Evolutionary conservation across 2,113 vertebrate genomes (phyloP).

Genomic region (Dasyornis broadbenti): DNA sequence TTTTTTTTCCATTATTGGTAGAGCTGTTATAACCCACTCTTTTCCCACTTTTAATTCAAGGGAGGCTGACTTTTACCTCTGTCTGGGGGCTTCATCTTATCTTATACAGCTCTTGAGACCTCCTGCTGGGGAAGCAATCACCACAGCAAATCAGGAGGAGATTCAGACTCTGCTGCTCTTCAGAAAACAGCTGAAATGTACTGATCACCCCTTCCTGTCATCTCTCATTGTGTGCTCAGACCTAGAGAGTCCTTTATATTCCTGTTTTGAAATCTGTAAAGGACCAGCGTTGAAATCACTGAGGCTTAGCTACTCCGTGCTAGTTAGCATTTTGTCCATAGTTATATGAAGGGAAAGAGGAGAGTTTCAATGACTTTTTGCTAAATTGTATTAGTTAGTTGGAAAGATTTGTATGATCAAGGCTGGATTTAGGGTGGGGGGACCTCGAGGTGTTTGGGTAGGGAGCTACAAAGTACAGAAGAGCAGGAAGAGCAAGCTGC

Average conservation of each 20-base stretch:
- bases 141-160: neutral
- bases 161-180: neutral
- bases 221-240: neutral
- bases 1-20: neutral
- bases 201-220: neutral
- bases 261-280: neutral
- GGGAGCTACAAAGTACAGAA: neutral
- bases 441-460: accelerated
- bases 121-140: constrained; percentile 8
- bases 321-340: neutral
- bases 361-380: neutral
- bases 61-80: neutral
- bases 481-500: neutral
- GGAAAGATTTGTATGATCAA: neutral
- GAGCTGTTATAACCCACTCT: neutral
- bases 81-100: neutral
- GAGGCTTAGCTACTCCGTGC: neutral
- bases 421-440: neutral
- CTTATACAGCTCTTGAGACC: neutral
- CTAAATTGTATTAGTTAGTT: neutral
- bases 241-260: neutral
- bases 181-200: neutral
- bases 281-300: neutral
- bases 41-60: neutral
- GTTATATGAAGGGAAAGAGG: neutral